Evolutionary conservation across 2,113 vertebrate species (phyloP).

Genomic region (Phoenicopterus ruber): DNA sequence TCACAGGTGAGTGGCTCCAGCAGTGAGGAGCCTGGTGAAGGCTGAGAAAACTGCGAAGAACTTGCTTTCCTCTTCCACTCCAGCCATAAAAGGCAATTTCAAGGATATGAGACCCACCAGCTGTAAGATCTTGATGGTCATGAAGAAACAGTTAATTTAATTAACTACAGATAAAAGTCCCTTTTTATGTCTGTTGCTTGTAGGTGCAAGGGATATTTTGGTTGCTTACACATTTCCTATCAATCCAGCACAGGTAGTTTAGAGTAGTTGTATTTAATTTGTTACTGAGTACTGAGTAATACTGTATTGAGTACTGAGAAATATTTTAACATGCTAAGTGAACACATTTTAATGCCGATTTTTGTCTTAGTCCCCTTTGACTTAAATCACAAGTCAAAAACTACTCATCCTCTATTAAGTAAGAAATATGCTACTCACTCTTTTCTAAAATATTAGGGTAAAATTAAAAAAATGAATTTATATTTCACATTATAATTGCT

Average conservation of each 20-base stretch:
- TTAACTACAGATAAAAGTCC: not conserved
- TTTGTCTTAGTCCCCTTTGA: not conserved
- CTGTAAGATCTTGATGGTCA: not conserved
- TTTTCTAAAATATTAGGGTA: not conserved
- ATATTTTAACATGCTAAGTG: not conserved
- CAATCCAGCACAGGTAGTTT: not conserved
- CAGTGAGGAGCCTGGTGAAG: not conserved
- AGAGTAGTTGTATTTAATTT: not conserved
- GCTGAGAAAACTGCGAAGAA: not conserved
- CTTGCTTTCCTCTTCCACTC: not conserved
- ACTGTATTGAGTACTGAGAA: not conserved
- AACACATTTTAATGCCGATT: not conserved
- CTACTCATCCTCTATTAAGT: not conserved
- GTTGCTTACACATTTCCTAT: not conserved
- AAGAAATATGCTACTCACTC: not conserved
- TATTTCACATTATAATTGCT: not conserved
- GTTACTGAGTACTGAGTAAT: too few relatives aligned
- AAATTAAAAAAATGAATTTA: not conserved
- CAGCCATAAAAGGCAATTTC: not conserved
- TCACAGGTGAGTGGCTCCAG: accelerated
- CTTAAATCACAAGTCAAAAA: not conserved
- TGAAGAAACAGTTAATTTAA: not conserved
- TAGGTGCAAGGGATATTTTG: not conserved
- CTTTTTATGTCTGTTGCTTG: not conserved
- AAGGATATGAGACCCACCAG: not conserved